Evolutionary conservation across 2,113 vertebrate species (phyloP).

Genomic region (Mystacornis crossleyi): DNA sequence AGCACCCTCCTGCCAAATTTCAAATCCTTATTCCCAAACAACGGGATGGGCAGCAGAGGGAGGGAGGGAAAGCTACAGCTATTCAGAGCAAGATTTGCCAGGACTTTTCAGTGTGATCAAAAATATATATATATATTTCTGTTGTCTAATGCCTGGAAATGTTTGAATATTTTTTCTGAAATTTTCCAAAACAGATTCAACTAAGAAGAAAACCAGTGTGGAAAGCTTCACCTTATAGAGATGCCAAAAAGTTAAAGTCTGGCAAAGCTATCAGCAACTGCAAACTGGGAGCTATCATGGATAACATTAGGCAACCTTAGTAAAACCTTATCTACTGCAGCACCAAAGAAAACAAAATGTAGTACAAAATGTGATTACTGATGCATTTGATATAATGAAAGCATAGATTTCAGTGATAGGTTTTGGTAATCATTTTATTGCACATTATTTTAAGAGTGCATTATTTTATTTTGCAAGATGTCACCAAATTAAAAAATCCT

Average conservation of each 20-base stretch:
- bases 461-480: constrained; percentile 38
- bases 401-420: neutral
- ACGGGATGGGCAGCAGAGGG: neutral
- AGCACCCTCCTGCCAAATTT: neutral
- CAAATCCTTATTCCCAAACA: constrained; percentile 12
- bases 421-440: neutral
- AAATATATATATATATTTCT: neutral
- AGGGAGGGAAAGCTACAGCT: neutral
- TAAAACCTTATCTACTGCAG: neutral
- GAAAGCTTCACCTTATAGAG: neutral
- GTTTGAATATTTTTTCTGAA: neutral
- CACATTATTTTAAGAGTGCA: neutral
- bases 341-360: neutral
- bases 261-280: neutral
- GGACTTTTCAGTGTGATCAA: neutral
- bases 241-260: neutral
- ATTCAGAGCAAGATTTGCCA: neutral
- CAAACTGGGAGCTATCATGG: neutral
- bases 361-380: neutral
- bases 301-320: neutral
- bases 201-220: neutral
- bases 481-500: neutral
- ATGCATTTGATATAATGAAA: neutral
- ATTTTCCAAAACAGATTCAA: neutral
- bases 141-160: neutral